phyloP scores from a whole-genome alignment of 2,888 invertebrate species.

The Rhingia rostrata region DNA sequence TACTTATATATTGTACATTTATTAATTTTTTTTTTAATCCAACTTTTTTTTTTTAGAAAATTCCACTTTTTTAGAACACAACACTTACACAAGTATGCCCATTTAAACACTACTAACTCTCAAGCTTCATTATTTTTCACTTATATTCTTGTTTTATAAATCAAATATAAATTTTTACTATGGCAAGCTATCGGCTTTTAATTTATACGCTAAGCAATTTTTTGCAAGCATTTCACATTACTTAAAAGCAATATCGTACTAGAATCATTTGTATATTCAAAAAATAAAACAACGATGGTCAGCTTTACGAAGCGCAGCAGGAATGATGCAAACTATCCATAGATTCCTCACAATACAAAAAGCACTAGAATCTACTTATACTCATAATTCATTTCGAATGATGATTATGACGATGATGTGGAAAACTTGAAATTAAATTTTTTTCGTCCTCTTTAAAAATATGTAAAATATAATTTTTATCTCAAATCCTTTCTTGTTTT shows the following conservation, averaged over 20 bases:
- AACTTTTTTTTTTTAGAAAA: background rate
- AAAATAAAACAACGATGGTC: constrained; percentile 7
- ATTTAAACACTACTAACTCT: constrained; percentile 1
- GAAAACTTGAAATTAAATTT: constrained; percentile 67
- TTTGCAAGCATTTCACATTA: constrained; percentile 53
- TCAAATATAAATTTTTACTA: constrained; percentile 70
- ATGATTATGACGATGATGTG: constrained; percentile 74
- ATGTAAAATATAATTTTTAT: constrained; percentile 27
- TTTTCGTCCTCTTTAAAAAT: constrained; percentile 63
- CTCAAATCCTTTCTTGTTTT: constrained; percentile 40
- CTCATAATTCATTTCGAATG: constrained; percentile 69
- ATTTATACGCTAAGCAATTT: constrained; percentile 48
- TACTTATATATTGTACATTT: background rate
- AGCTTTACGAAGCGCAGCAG: constrained; percentile 50
- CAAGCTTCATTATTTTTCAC: constrained; percentile 51
- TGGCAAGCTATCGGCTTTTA: constrained; percentile 68
- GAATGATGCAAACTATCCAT: constrained; percentile 77
- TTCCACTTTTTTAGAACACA: background rate
- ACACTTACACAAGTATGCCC: constrained; percentile 8
- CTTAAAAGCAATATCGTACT: constrained; percentile 7
- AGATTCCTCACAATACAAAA: constrained; percentile 84
- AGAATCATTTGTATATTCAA: constrained; percentile 12
- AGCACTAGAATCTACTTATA: constrained; percentile 79
- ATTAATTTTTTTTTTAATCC: background rate
- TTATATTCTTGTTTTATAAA: constrained; percentile 27